phyloP scores from a whole-genome alignment of 2,888 invertebrate species.

The Rhyacophila evoluta region DNA sequence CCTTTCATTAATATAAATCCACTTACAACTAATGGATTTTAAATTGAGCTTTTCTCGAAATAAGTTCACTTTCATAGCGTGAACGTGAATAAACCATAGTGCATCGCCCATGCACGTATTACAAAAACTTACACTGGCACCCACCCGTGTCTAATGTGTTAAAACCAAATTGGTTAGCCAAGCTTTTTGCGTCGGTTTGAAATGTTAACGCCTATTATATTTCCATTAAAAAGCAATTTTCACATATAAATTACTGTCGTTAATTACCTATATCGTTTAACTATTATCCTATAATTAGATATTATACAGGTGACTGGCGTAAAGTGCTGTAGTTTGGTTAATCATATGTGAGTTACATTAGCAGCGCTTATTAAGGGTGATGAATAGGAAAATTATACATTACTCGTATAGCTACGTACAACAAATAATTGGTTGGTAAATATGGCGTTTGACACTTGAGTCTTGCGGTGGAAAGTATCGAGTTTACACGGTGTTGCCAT shows the following conservation, averaged over 20 bases:
- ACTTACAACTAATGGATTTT: too few relatives aligned
- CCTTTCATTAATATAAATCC: too few relatives aligned
- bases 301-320: neutral
- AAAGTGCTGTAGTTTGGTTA: conserved; percentile 1
- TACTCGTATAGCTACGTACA: too few relatives aligned
- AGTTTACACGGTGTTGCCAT: too few relatives aligned
- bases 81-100: too few relatives aligned
- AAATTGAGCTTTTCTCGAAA: too few relatives aligned
- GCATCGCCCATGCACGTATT: too few relatives aligned
- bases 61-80: too few relatives aligned
- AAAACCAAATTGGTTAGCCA: conserved; percentile 14
- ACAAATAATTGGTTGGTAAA: too few relatives aligned
- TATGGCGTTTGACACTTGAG: too few relatives aligned
- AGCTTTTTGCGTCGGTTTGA: conserved; percentile 19
- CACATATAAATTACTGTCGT: neutral
- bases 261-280: neutral
- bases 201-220: conserved; percentile 21
- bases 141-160: neutral
- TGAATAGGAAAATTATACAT: conserved; percentile 9
- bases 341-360: conserved; percentile 2
- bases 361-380: neutral
- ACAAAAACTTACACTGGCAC: neutral
- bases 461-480: too few relatives aligned
- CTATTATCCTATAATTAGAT: neutral
- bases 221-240: conserved; percentile 22